Conservation (phyloP, 2,888 invertebrate species). For the Noctua fimbriata region DNA sequence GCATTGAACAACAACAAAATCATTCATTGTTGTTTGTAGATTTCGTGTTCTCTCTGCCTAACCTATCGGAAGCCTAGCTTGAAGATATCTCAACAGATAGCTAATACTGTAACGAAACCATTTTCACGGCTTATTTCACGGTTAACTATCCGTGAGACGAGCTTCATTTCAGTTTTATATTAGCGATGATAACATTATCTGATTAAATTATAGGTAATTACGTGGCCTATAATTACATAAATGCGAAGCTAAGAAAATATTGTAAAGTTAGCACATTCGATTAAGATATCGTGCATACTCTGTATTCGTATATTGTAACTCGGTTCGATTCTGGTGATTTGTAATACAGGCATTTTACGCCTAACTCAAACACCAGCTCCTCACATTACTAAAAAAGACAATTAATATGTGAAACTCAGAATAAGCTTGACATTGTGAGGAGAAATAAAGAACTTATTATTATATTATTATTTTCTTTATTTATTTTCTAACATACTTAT, state of each 20-base stretch:
- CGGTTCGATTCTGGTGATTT: no score
- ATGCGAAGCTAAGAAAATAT: neutral
- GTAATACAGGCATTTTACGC: no score
- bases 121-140: conserved; percentile 59
- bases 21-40: conserved; percentile 6
- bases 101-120: conserved; percentile 38
- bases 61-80: neutral
- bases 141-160: conserved; percentile 50
- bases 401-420: no score
- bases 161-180: conserved; percentile 29
- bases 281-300: neutral
- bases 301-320: no score
- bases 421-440: no score
- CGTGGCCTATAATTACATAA: neutral
- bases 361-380: no score
- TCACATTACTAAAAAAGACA: no score
- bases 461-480: no score
- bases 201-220: conserved; percentile 9
- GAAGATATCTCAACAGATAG: conserved; percentile 40
- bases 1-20: neutral
- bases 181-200: conserved; percentile 23
- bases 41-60: conserved; percentile 18
- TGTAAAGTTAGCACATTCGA: neutral
- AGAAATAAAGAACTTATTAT: no score
- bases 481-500: no score